phyloP scores from a whole-genome alignment of 2,113 vertebrate genomes.

The Ursus arctos region DNA sequence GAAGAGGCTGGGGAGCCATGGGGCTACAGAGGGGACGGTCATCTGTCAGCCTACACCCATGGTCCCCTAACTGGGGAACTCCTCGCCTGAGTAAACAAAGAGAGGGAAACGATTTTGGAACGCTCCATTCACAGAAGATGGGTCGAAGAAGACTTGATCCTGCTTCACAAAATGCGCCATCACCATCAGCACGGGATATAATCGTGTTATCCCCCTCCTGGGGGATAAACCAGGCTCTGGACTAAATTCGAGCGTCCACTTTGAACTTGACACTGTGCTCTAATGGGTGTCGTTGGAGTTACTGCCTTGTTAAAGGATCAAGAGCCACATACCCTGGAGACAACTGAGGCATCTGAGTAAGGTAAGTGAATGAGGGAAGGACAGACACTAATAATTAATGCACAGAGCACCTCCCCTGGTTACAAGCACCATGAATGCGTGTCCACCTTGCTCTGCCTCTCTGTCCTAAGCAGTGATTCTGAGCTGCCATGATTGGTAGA shows the following conservation, averaged over 20 bases:
- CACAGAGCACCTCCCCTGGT: rapidly evolving
- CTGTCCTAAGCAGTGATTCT: neutral
- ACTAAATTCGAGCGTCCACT: neutral
- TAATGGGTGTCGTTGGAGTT: neutral
- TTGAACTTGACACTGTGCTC: neutral
- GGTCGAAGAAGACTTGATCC: neutral
- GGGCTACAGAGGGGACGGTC: neutral
- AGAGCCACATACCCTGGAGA: neutral
- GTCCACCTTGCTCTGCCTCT: neutral
- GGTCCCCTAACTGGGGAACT: neutral
- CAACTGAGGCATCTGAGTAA: neutral
- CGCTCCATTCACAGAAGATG: neutral
- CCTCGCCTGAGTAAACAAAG: neutral
- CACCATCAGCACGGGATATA: neutral
- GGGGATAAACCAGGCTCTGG: neutral
- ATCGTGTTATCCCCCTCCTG: neutral
- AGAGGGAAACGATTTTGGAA: neutral
- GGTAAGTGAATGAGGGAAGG: neutral
- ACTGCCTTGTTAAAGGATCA: neutral
- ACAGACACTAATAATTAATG: neutral
- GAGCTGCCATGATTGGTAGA: neutral
- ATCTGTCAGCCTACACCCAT: neutral
- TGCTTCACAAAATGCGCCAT: neutral
- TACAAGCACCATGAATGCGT: neutral
- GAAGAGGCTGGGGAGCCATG: neutral